Evolutionary conservation across 2,888 invertebrate species (phyloP).

Genomic region (Amphipyra tragopoginis): DNA sequence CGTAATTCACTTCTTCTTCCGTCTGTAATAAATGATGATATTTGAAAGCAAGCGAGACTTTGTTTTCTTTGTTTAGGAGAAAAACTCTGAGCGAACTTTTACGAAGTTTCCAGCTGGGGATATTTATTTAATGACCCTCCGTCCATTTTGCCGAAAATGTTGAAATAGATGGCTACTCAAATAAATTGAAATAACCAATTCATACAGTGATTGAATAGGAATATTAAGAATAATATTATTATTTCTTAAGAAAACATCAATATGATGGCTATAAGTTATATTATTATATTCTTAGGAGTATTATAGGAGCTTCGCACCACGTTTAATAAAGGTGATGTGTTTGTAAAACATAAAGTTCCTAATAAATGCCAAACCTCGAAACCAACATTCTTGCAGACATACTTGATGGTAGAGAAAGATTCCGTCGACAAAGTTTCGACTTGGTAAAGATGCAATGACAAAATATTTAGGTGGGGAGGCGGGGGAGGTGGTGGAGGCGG

Average conservation of each 20-base stretch:
- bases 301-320: no score
- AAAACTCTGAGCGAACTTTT: slow-evolving; percentile 64
- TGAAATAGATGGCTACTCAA: slow-evolving; percentile 38
- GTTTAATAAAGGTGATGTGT: no score
- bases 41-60: slow-evolving; percentile 58
- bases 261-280: no score
- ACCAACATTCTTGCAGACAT: slow-evolving; percentile 22
- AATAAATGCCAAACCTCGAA: slow-evolving; percentile 1
- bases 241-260: neutral
- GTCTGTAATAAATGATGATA: slow-evolving; percentile 60
- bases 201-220: slow-evolving; percentile 4
- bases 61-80: slow-evolving; percentile 64
- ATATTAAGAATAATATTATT: neutral
- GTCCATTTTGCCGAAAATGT: slow-evolving; percentile 44
- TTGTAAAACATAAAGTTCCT: slow-evolving; percentile 8
- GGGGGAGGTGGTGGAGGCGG: slow-evolving; percentile 12
- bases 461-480: slow-evolving; percentile 63
- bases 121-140: slow-evolving; percentile 75
- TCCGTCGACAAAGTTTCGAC: slow-evolving; percentile 52
- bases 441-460: slow-evolving; percentile 63
- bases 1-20: slow-evolving; percentile 36
- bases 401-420: slow-evolving; percentile 24
- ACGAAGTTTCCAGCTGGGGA: slow-evolving; percentile 65
- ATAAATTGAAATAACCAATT: slow-evolving; percentile 45
- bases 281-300: no score